Base-by-base conservation (phyloP, 2,113 vertebrate species). In the Brevimyrus niger region DNA sequence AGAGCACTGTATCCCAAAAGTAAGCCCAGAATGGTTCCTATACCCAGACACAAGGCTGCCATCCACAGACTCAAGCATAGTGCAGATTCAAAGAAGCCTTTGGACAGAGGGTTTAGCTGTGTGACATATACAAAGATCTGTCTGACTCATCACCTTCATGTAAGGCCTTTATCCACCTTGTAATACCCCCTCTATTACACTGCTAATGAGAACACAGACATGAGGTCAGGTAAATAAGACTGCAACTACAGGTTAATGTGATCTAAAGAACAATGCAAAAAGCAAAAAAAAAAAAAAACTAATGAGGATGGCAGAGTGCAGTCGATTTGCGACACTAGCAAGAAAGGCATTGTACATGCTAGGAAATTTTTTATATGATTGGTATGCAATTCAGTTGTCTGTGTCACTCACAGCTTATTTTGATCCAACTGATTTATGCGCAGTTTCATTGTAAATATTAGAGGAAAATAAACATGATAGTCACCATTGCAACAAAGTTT, bases 141-240 rank as follows among this genome's bases (percentile, higher is more conserved):
- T 94, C 95, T 97, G 95, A 96, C 95, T 97, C 90, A 94, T 95
- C 96, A 95, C 87, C 93, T 96, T 95, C 91, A 90, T 38, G 86
- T 93, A 94, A 93, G 94, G 93, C 94, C 92, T 92, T 95, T 95
- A 95, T 93, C 93, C 92, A 96, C 94, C 95, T 95, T 94, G 91
- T 95, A 95, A 95, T 91, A 92, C 94, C 93, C 93, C 93, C 92
- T 83, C 53, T 27, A 90, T 91, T 91, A 58, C 35, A 90, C 91
- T 89, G 44, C 50, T 88, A 87, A 90, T 88, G 69, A 90, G 38
- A 58, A 15, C 48, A 82, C 17, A 46, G 73, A 38, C 27, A n/a
- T 31, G 58, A 44, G 87, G 42, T 88, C 55, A 23, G 31, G 27
- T 21, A 48, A 86, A 51, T 23, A 50, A 27, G 50, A 65, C 58